phyloP scores from a whole-genome alignment of 2,888 invertebrate genomes.

The Arctia plantaginis region DNA sequence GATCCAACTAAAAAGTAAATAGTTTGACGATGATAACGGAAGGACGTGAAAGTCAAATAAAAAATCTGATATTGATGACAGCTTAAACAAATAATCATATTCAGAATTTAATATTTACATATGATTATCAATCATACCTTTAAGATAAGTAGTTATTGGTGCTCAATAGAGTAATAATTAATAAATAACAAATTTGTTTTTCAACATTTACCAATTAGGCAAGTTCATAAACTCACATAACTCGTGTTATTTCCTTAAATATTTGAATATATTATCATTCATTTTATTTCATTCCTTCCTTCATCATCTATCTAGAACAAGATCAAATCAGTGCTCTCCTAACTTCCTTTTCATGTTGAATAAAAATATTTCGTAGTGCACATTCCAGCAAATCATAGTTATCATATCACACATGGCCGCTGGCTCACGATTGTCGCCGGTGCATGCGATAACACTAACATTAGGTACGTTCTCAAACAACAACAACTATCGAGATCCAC shows the following conservation, averaged over 20 bases:
- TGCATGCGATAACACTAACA: constrained; percentile 70
- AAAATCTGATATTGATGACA: not conserved
- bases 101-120: not conserved
- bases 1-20: not conserved
- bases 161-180: not conserved
- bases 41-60: not conserved
- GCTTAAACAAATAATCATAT: not conserved
- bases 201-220: not conserved
- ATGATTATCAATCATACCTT: not conserved
- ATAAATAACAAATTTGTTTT: not conserved
- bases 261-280: not conserved
- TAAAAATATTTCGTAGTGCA: constrained; percentile 54
- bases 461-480: constrained; percentile 75
- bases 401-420: constrained; percentile 69
- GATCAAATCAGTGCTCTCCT: constrained; percentile 19
- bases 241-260: constrained; percentile 2
- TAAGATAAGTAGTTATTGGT: not conserved
- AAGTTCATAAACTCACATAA: not conserved
- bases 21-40: not conserved
- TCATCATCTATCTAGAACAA: constrained; percentile 9
- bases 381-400: constrained; percentile 58
- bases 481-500: constrained; percentile 84
- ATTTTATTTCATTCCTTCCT: constrained; percentile 1
- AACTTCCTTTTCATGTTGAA: constrained; percentile 42
- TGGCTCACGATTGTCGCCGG: constrained; percentile 81